phyloP scores from a whole-genome alignment of 2,888 invertebrate species.

The Drosophila pegasa region DNA sequence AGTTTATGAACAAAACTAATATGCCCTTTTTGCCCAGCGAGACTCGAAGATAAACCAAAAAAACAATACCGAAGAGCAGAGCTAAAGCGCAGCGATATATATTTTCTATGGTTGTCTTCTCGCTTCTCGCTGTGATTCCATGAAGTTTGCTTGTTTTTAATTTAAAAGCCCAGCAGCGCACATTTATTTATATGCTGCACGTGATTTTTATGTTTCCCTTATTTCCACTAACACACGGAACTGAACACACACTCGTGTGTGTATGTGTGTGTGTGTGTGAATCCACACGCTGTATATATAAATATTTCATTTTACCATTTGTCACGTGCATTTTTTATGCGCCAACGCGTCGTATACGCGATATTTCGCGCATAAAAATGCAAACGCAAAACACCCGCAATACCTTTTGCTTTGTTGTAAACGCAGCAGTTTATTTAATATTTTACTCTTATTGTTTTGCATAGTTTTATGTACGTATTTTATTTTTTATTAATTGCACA shows the following conservation, averaged over 20 bases:
- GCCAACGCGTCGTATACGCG: slow-evolving; percentile 67
- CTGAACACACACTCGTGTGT: slow-evolving; percentile 2
- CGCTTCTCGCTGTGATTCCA: slow-evolving; percentile 23
- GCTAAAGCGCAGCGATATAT: slow-evolving; percentile 8
- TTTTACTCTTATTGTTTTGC: slow-evolving; percentile 15
- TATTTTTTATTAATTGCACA: slow-evolving; percentile 51
- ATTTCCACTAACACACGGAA: slow-evolving; percentile 10
- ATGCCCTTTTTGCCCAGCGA: background rate
- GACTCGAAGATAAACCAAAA: background rate
- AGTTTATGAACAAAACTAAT: background rate
- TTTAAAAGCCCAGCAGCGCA: slow-evolving; percentile 70
- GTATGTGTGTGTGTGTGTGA: slow-evolving; percentile 24
- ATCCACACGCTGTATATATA: slow-evolving; percentile 53
- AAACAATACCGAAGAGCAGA: slow-evolving; percentile 6
- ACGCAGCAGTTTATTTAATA: slow-evolving; percentile 38
- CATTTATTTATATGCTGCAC: slow-evolving; percentile 72
- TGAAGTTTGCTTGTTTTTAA: slow-evolving; percentile 72
- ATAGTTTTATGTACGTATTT: slow-evolving; percentile 23
- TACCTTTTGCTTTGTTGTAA: slow-evolving; percentile 30
- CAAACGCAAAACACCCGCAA: slow-evolving; percentile 36
- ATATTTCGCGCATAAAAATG: slow-evolving; percentile 49
- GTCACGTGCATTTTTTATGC: slow-evolving; percentile 75
- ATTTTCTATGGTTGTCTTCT: slow-evolving; percentile 27
- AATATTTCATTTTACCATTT: slow-evolving; percentile 76
- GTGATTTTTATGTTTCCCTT: slow-evolving; percentile 62